These are phyloP conservation scores for Uria aalge DNA, from an alignment of 2,113 vertebrate species.

Conservation along the genomic window DNA sequence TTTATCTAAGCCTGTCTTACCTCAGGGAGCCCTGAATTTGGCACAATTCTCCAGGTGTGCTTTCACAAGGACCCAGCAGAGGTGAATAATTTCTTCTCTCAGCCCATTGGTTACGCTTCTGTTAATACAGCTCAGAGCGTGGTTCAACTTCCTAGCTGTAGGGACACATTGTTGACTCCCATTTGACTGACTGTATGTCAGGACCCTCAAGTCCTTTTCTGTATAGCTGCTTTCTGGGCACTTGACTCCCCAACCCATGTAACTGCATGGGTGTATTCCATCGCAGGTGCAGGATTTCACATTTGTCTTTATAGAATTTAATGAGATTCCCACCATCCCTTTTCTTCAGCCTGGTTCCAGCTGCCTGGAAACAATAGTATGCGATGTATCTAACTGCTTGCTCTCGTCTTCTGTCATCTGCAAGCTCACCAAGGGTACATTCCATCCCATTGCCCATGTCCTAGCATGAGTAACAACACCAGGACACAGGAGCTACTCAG, in stretches of 20 bases:
- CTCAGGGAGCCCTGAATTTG: neutral
- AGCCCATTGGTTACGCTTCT: neutral
- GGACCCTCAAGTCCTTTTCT: neutral
- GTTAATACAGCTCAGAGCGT: neutral
- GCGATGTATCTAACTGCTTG: neutral
- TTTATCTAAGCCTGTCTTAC: neutral
- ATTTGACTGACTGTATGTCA: neutral
- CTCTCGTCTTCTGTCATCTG: neutral
- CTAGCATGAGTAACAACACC: neutral
- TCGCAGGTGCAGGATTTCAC: neutral
- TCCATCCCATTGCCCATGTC: neutral
- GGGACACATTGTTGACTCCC: neutral
- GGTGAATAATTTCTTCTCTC: neutral
- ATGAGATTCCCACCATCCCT: neutral
- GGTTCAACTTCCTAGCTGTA: neutral
- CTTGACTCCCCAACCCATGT: neutral
- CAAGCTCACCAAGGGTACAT: neutral
- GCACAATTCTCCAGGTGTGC: neutral
- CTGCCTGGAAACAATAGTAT: neutral
- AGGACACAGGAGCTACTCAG: neutral
- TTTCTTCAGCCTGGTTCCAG: neutral
- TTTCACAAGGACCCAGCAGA: neutral
- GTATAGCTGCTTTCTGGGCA: neutral
- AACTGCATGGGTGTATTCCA: neutral
- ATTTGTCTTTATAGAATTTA: neutral